A percentile compares a stretch with the other conserved stretches of the same genome.
Evolutionary conservation across 30 jellyfish, hydroid and myxozoan genomes (phyloP).

Genomic region (Aurelia coerulea): DNA sequence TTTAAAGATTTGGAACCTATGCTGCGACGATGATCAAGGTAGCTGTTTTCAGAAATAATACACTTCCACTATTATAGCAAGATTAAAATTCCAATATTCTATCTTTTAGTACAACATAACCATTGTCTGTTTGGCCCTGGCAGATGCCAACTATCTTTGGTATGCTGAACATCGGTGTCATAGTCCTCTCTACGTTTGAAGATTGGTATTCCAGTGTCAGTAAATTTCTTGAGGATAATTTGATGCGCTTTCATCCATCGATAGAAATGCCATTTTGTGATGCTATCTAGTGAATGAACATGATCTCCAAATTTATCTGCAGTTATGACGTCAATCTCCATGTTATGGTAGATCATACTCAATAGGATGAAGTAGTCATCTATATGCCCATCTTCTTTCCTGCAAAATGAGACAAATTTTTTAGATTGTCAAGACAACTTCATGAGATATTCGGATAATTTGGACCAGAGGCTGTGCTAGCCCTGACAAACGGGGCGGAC

Average conservation of each 20-base stretch:
- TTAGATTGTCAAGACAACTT: too few species aligned
- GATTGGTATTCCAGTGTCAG: constrained; percentile 54
- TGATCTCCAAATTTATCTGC: constrained; percentile 76
- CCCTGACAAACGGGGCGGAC: too few species aligned
- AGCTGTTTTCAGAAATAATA: too few species aligned
- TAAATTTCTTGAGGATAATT: constrained; percentile 41
- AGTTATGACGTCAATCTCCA: constrained; percentile 62
- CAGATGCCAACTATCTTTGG: constrained; percentile 57
- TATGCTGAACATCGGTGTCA: constrained; percentile 67
- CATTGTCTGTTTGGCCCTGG: constrained; percentile 73
- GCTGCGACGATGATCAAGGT: too few species aligned
- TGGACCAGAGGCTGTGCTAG: too few species aligned
- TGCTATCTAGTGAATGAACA: constrained; percentile 34
- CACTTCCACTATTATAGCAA: too few species aligned
- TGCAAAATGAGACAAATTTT: background rate
- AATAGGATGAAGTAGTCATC: constrained; percentile 70
- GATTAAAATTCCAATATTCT: background rate
- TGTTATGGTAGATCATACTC: constrained; percentile 57
- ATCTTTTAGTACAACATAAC: constrained; percentile 48
- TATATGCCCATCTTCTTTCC: constrained; percentile 64
- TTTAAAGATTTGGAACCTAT: too few species aligned
- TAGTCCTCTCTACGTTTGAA: constrained; percentile 45
- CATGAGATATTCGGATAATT: too few species aligned
- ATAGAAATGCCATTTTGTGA: constrained; percentile 33
- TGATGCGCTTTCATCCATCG: constrained; percentile 79